Base-by-base conservation (phyloP, 2,113 vertebrate species). In the Sphyrna mokarran region DNA sequence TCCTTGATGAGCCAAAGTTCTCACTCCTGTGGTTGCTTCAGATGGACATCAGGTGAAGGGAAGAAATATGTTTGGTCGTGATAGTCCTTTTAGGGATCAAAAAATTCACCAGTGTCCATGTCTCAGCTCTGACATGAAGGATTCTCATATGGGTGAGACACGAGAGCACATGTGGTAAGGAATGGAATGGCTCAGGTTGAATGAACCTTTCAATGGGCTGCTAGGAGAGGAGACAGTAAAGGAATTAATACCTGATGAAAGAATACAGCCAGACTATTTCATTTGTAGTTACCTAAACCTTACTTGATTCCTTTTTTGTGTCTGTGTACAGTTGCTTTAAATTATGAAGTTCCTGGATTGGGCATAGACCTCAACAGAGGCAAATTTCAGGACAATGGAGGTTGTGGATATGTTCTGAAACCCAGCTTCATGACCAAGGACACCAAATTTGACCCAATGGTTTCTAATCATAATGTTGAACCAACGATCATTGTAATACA, bases 301-400 rank as follows among this genome's bases (percentile, higher is more conserved):
- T 94, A 66, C 33, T 66, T 94, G 63, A 89, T 61, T 63, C 94
- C 94, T 70, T 91, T 68, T 80, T 16, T 95, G 96, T 95, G 96
- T 96, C 40, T 20, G 66, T 68, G 66, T 68, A 68, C 96, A 99
- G 99, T 98, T 97, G 98, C 98, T 61, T 97, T 99, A 96, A 99
- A 99, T 97, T 99, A 98, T 96, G 98, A 98, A 96, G 98, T 98
- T 2, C 96, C 96, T 0, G 98, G 98, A 96, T 0, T 97, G 54
- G 96, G 97, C 10, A 98, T 98, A 98, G 98, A 99, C 96, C 96
- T 99, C 96, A 98, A 98, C 95, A 97, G 97, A 78, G 98, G 98
- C 29, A 98, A 98, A 97, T 99, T 98, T 97, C 97, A 97, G 96
- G 98, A 99, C 97, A 99, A 99, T 76, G 98, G 99, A 63, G 97